Evolutionary conservation across 2,888 invertebrate species (phyloP), one percentile per base, ranked within the genome.

Genomic region (Campopleginae sp.): DNA sequence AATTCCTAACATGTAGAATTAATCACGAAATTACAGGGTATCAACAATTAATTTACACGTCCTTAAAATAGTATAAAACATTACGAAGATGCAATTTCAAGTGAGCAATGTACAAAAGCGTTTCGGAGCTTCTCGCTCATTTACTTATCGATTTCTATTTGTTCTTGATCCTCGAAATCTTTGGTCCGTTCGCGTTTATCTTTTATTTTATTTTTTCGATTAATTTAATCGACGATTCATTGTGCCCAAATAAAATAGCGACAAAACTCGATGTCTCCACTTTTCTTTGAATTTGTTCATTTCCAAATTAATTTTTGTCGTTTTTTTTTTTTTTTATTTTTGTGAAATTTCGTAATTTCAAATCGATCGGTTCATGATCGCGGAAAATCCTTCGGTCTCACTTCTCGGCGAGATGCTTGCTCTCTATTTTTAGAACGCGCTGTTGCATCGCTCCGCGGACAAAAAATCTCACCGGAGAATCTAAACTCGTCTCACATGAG

Each of bases 71-170:
- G 85, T 85, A 85, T 54, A 85, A 85, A 85, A 82, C 61, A 65
- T 72, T 82, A 80, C 74, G 58, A n/a, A 42, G 79, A 14, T 46
- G 81, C 77, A 54, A 71, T 76, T 87, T 85, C 77, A 88, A 88
- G 87, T 87, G 61, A 87, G 88, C 89, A 82, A 90, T 90, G 78
- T 90, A 90, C 90, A 89, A 89, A 85, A 90, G 88, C 89, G 58
- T 87, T 83, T 51, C 72, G 82, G 82, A 87, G 85, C 84, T 71
- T 58, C 19, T 46, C 75, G 65, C 38, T 72, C 66, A 27, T 61
- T 68, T 19, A 68, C 63, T 78, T 51, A 51, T 61, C 23, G 66
- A 80, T 65, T 58, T 38, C 46, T 66, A 10, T n/a, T n/a, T 31
- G 7, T 23, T 38, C 23, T 80, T 54, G n/a, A 54, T 66, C 51